Evolutionary conservation across 1,140 invertebrate species (phyloP), one percentile per base, ranked within the genome.

Genomic region (Nomia melanderi): DNA sequence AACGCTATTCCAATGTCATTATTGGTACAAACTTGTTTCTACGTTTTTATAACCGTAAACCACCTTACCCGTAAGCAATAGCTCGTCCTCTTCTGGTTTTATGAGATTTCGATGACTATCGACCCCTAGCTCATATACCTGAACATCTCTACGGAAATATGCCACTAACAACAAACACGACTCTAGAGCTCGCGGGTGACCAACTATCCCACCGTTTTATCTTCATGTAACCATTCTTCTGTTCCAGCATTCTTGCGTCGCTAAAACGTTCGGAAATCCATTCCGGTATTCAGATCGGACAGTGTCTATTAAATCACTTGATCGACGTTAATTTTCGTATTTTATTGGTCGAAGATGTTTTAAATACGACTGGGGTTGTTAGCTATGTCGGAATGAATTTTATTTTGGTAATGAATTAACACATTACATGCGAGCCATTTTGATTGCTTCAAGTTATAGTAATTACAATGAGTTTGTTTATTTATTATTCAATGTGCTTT

Each of bases 11-110:
- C 81, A 79, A 81, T 83, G 71, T 56, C 75, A 56, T 69, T 76
- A 78, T 84, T 79, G 47, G 65, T 71, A 39, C 57, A 70, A 85
- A 80, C 84, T 79, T 79, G 86, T 88, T 84, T 53, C 33, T 39
- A 65, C 50, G 50, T 83, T 83, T 85, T 83, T 84, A 84, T 76
- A 59, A 65, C 78, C 77, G 62, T 44, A 79, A 72, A 79, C 67
- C 75, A 60, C 57, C 54, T 29, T 23, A 20, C 33, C 59, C 14
- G n/a, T 81, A 77, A 78, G 77, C 59, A 54, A 65, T 78, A 80
- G 66, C 78, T 81, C 69, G 76, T n/a, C 85, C 82, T 33, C 63
- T 64, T 33, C 29, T 73, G 41, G 78, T 79, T 87, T 88, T 88
- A 87, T 54, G 81, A 84, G 53, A 47, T 53, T 23, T 81, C 44